phyloP scores from a whole-genome alignment of 2,797 vertebrate genomes.

The Graptemys geographica region DNA sequence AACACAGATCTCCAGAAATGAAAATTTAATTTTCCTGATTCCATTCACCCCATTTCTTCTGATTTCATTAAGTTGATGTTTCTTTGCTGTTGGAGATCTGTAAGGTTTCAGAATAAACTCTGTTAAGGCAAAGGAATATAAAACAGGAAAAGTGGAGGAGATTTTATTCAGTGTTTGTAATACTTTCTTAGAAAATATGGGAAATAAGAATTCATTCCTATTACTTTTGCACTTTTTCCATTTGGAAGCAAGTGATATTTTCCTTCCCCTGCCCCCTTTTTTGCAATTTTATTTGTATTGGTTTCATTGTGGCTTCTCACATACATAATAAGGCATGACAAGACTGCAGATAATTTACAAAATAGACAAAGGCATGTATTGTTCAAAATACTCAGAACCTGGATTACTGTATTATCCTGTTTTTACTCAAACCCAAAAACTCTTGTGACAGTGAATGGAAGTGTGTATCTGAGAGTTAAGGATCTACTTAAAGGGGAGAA shows the following conservation, averaged over 20 bases:
- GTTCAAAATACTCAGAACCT: neutral
- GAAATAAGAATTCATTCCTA: neutral
- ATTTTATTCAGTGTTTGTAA: neutral
- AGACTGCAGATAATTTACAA: neutral
- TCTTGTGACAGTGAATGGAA: neutral
- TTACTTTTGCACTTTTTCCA: neutral
- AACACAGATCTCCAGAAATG: neutral
- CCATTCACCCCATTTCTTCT: neutral
- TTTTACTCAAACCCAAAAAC: neutral
- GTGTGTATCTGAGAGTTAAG: neutral
- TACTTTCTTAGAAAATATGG: neutral
- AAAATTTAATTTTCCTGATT: neutral
- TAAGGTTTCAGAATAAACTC: neutral
- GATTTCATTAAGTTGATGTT: neutral
- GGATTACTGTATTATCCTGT: too few species aligned
- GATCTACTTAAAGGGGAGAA: too few species aligned
- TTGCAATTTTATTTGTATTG: neutral
- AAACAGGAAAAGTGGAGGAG: neutral
- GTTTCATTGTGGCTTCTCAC: neutral
- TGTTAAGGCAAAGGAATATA: neutral
- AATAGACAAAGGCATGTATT: neutral
- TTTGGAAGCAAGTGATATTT: neutral
- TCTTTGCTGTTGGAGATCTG: neutral
- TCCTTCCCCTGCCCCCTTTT: neutral
- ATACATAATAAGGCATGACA: neutral